phyloP scores from a whole-genome alignment of 2,113 vertebrate species.

The Mormoops blainvillei region DNA sequence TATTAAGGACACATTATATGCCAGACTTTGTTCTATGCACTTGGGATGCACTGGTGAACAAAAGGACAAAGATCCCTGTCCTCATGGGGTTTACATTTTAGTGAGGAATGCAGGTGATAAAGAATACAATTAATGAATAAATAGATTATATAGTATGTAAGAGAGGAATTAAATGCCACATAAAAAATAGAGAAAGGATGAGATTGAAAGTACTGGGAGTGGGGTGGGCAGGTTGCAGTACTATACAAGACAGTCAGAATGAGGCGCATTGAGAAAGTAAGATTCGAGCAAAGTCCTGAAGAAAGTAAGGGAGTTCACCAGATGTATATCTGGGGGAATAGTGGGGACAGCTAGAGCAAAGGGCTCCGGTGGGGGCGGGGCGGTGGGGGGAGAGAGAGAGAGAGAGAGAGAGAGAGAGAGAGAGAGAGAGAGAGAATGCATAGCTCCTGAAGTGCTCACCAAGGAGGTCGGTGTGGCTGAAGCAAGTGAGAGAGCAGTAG shows the following conservation, averaged over 20 bases:
- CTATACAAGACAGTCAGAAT: neutral
- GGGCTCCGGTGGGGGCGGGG: neutral
- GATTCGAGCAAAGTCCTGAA: neutral
- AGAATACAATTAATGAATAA: neutral
- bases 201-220: neutral
- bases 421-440: neutral
- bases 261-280: neutral
- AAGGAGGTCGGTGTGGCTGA: neutral
- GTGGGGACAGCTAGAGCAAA: neutral
- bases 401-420: neutral
- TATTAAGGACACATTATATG: neutral
- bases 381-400: neutral
- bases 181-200: neutral
- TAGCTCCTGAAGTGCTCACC: neutral
- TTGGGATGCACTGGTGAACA: neutral
- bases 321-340: neutral
- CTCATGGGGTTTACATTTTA: neutral
- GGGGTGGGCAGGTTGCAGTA: neutral
- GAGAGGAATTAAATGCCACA: neutral
- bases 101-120: neutral
- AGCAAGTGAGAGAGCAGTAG: neutral
- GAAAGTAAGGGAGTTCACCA: neutral
- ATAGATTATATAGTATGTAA: neutral
- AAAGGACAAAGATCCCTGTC: neutral
- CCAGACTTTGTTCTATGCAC: neutral